Evolutionary conservation across 2,888 invertebrate species (phyloP).

Genomic region (Ormyrus labotus): DNA sequence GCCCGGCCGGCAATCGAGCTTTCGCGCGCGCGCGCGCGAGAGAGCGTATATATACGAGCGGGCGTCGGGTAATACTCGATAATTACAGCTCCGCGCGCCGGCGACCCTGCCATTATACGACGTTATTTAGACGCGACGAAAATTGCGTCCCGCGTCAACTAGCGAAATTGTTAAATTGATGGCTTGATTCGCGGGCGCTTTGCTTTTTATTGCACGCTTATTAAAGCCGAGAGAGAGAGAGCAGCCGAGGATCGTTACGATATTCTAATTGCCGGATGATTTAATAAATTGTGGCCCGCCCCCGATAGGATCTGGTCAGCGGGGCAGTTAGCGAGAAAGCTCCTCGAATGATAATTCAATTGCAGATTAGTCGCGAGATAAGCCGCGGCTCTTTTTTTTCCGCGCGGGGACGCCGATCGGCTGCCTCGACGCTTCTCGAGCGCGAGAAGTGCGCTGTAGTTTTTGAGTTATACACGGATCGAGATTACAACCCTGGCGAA

Average conservation of each 20-base stretch:
- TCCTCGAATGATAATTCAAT: constrained; percentile 53
- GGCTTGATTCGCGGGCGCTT: constrained; percentile 38
- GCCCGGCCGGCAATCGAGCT: constrained; percentile 23
- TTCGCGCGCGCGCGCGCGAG: background rate
- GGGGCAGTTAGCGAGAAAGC: background rate
- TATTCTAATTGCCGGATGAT: constrained; percentile 48
- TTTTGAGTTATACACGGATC: too few species aligned
- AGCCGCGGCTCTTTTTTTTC: background rate
- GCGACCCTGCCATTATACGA: background rate
- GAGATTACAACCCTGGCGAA: too few species aligned
- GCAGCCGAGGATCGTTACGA: constrained; percentile 8
- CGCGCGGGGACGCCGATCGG: too few species aligned
- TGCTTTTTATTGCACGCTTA: background rate
- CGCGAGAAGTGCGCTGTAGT: too few species aligned
- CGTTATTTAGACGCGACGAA: constrained; percentile 28
- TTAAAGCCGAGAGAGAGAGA: background rate
- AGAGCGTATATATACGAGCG: background rate
- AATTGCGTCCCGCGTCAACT: constrained; percentile 47
- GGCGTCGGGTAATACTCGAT: constrained; percentile 43
- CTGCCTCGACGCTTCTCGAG: too few species aligned
- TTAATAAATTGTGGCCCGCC: constrained; percentile 48
- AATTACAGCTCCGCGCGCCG: constrained; percentile 33
- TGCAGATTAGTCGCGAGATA: constrained; percentile 11
- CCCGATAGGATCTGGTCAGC: constrained; percentile 38
- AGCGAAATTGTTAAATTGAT: constrained; percentile 55